Evolutionary conservation across 2,797 vertebrate species (phyloP).

Genomic region (Myotis vivesi): DNA sequence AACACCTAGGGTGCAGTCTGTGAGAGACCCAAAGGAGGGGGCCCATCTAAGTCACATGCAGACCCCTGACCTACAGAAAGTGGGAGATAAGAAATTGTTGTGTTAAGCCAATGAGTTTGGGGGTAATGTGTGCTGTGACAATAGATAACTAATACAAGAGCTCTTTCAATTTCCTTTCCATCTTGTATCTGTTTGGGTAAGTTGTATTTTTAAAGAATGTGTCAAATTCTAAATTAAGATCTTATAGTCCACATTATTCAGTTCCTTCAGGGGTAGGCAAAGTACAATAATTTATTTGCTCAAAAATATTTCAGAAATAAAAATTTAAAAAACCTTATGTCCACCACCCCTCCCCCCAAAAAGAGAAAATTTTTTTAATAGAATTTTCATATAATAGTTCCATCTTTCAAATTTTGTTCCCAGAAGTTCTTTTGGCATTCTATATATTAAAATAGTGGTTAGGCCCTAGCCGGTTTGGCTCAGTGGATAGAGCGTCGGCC

Average conservation of each 20-base stretch:
- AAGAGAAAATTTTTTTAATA: not conserved
- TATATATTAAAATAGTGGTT: constrained; percentile 50
- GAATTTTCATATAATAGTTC: constrained; percentile 39
- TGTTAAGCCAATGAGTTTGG: not conserved
- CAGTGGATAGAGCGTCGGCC: no score
- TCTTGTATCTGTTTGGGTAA: constrained; percentile 35
- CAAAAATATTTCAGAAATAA: constrained; percentile 39
- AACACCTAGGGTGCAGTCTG: not conserved
- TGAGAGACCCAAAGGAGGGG: not conserved
- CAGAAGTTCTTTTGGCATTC: constrained; percentile 40
- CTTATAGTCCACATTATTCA: not conserved
- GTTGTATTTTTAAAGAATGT: constrained; percentile 29
- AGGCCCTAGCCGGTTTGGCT: no score
- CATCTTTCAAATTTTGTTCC: constrained; percentile 51
- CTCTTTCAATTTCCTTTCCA: constrained; percentile 26
- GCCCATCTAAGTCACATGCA: not conserved
- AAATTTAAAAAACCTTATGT: not conserved
- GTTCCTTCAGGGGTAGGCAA: constrained; percentile 2
- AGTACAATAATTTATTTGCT: not conserved
- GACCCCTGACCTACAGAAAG: not conserved
- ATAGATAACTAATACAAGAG: not conserved
- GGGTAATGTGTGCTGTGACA: not conserved
- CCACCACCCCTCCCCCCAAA: not conserved
- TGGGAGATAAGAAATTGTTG: not conserved
- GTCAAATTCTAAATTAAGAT: constrained; percentile 5